Percentiles rank a stretch among this genome's conserved stretches.
These are phyloP conservation scores for Erethizon dorsatum DNA, from an alignment of 2,797 vertebrate species.

Conservation along the genomic window DNA sequence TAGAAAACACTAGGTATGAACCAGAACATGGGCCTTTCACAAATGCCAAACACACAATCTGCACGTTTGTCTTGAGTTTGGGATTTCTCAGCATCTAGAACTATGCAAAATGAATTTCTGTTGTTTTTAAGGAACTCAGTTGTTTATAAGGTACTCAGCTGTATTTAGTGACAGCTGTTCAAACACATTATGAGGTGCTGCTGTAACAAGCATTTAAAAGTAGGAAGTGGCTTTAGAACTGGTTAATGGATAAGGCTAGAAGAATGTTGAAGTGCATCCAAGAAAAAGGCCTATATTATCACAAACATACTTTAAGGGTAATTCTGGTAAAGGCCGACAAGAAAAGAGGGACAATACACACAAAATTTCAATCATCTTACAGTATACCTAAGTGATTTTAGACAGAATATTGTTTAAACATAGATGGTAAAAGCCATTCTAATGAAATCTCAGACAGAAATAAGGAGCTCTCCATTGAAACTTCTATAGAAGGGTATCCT, in stretches of 20 bases:
- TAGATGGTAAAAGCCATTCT: not conserved
- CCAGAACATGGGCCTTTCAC: not conserved
- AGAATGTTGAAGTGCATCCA: not conserved
- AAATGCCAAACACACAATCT: not conserved
- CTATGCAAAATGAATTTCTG: not conserved
- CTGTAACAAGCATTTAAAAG: not conserved
- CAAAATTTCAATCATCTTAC: not conserved
- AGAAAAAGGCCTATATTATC: not conserved
- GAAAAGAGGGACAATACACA: not conserved
- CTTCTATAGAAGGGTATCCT: not conserved
- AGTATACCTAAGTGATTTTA: not conserved
- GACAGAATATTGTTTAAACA: not conserved
- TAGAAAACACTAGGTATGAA: not conserved
- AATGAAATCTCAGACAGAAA: not conserved
- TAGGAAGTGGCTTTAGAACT: not conserved
- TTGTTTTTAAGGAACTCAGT: not conserved
- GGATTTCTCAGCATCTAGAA: not conserved
- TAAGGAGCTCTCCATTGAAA: not conserved
- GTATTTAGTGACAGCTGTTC: not conserved
- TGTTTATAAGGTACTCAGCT: not conserved
- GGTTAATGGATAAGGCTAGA: not conserved
- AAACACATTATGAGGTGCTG: not conserved
- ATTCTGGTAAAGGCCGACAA: not conserved
- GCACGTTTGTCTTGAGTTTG: not conserved
- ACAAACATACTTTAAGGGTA: not conserved